A percentile compares a stretch with the other conserved stretches of the same genome.
These are phyloP conservation scores for Piezodorus guildinii DNA, from an alignment of 1,140 invertebrate genomes.

Conservation along the genomic window DNA sequence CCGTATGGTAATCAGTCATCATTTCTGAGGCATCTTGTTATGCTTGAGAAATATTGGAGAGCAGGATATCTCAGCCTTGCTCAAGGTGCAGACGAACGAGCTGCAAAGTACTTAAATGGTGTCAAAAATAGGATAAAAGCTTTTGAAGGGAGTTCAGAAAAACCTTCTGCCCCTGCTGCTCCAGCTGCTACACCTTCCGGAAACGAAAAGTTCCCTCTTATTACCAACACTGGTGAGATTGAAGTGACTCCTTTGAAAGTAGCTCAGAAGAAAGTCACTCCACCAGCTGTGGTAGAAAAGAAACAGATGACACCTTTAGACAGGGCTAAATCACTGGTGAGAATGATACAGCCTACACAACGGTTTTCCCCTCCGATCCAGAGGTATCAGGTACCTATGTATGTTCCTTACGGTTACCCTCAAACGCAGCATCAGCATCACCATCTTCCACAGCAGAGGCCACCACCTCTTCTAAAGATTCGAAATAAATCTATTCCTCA, in stretches of 20 bases:
- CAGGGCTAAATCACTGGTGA: slow-evolving; percentile 17
- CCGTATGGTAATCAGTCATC: slow-evolving; percentile 75
- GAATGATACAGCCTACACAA: slow-evolving; percentile 18
- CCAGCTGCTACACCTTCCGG: background rate
- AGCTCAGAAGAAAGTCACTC: background rate
- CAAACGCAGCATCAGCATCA: background rate
- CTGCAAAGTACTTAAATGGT: slow-evolving; percentile 62
- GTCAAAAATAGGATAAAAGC: slow-evolving; percentile 63
- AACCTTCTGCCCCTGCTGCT: slow-evolving; percentile 1
- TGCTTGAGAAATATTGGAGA: slow-evolving; percentile 61
- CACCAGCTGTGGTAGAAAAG: background rate
- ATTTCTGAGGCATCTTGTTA: slow-evolving; percentile 64
- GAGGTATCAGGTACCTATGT: background rate
- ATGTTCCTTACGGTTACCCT: background rate
- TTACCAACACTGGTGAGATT: slow-evolving; percentile 19
- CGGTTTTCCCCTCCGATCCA: background rate
- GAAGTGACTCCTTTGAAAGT: slow-evolving; percentile 17
- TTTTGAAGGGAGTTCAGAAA: slow-evolving; percentile 43
- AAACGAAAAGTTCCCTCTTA: background rate
- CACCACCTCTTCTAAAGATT: slow-evolving; percentile 11
- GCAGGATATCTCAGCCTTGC: slow-evolving; percentile 62
- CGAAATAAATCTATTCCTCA: background rate
- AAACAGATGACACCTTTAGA: slow-evolving; percentile 12
- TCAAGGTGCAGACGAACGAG: slow-evolving; percentile 56
- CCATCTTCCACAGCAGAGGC: background rate